Conservation (phyloP, 2,113 vertebrate species). For the Pygoscelis adeliae region DNA sequence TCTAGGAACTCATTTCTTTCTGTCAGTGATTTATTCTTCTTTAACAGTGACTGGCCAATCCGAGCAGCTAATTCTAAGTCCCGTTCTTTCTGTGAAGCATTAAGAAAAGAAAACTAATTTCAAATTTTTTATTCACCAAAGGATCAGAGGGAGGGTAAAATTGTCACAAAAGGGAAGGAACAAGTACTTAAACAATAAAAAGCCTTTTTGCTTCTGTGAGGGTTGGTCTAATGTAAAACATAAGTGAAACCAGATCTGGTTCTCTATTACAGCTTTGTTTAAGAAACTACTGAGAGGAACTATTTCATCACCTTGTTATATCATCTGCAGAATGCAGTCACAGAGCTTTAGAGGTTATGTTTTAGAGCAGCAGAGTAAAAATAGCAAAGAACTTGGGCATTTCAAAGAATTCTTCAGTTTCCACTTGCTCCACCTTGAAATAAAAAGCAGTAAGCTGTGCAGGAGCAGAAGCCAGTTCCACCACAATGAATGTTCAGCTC, state of each 20-base stretch:
- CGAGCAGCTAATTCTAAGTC: slow-evolving; percentile 96
- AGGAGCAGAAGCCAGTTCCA: background rate
- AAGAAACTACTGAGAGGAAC: background rate
- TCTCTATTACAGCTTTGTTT: background rate
- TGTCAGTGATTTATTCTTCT: slow-evolving; percentile 95
- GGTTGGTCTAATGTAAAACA: background rate
- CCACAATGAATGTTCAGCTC: background rate
- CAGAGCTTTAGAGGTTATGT: background rate
- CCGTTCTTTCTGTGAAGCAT: slow-evolving; percentile 90
- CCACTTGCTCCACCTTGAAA: background rate
- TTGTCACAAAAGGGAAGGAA: background rate
- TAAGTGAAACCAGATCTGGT: background rate
- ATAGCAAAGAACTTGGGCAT: background rate
- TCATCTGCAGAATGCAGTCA: background rate
- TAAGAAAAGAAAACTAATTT: background rate
- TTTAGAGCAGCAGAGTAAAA: background rate
- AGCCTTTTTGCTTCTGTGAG: background rate
- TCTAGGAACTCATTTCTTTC: slow-evolving; percentile 94
- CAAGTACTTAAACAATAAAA: background rate
- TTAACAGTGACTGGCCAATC: slow-evolving; percentile 94
- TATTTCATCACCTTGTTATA: background rate
- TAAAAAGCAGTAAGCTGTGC: background rate
- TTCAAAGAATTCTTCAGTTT: background rate
- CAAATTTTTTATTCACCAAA: background rate
- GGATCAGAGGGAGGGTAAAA: background rate